Base-by-base conservation (phyloP, 1,140 invertebrate species). In the Calycopis cecrops region DNA sequence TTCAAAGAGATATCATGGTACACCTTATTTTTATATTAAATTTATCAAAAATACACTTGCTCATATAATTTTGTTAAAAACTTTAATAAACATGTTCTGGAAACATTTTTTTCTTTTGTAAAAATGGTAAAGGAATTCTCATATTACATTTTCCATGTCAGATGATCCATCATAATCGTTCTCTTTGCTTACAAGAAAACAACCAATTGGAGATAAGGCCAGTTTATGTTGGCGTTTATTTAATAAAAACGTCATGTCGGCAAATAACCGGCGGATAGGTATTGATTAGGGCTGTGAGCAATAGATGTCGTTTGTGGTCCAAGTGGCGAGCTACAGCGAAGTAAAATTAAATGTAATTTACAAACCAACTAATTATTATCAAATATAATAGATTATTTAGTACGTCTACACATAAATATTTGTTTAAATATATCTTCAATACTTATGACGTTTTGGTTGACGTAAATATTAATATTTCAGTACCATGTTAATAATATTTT, bases 171-270 rank as follows among this genome's bases (percentile, higher is more conserved):
- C 56, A 62, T 52, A 48, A 52, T 49, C 35, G 21, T 44, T 53
- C 52, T 52, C 55, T 53, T 53, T 42, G 40, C 52, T 53, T 54
- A 56, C 48, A 60, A 52, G 52, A 52, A 60, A 53, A 60, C 52
- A 53, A 59, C 48, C 60, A 65, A 64, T 65, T 55, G 54, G 55
- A 55, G 63, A 61, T 55, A 58, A 57, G 66, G 70, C 63, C 65
- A 69, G 60, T 70, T 67, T 65, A 63, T 62, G 58, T 67, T 53
- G 64, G 66, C 61, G 62, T 78, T 82, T 85, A 81, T 85, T 85
- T 84, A 85, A 85, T 85, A 85, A 79, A 85, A 85, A 82, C 74
- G 77, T 85, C 82, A 79, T 81, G 79, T 82, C 72, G 69, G 72
- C 79, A 84, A 82, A 85, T 84, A 78, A 70, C 73, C 71, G 56